Percentiles rank a stretch among this genome's conserved stretches.
Conservation (phyloP, 2,888 invertebrate genomes). For the Lasius platythorax region DNA sequence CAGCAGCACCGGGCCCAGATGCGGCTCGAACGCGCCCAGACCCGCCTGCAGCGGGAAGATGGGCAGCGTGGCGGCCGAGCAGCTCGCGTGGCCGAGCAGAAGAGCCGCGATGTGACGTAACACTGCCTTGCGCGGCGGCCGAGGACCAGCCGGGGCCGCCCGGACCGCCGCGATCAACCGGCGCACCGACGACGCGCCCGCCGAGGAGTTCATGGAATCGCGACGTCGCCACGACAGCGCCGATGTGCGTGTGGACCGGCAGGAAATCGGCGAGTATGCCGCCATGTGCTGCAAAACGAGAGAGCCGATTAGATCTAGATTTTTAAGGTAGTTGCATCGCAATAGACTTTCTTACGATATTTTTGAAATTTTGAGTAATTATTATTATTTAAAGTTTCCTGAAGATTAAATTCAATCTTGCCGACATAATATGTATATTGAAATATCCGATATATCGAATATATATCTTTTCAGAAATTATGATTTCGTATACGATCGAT, state of each 20-base stretch:
- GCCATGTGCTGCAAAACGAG: slow-evolving; percentile 85
- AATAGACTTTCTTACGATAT: no score
- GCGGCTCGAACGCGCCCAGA: slow-evolving; percentile 84
- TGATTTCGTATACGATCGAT: not conserved
- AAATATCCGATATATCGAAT: no score
- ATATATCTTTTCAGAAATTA: not conserved
- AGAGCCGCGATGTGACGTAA: slow-evolving; percentile 85
- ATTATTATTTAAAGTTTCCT: no score
- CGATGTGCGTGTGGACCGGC: slow-evolving; percentile 83
- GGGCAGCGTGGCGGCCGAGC: slow-evolving; percentile 90
- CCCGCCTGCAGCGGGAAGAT: slow-evolving; percentile 88
- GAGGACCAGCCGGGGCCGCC: slow-evolving; percentile 81
- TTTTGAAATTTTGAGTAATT: no score
- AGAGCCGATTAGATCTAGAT: not conserved
- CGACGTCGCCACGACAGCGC: slow-evolving; percentile 87
- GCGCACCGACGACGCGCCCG: slow-evolving; percentile 90
- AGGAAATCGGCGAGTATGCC: slow-evolving; percentile 89
- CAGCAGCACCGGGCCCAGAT: slow-evolving; percentile 85
- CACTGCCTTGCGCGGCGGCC: slow-evolving; percentile 82
- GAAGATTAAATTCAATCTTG: no score
- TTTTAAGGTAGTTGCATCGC: no score
- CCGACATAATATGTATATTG: no score
- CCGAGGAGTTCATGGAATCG: slow-evolving; percentile 87
- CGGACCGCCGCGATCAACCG: slow-evolving; percentile 89
- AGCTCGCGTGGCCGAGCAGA: slow-evolving; percentile 88